Base-by-base conservation (phyloP, 2,797 vertebrate genomes). In the Channa striata region DNA sequence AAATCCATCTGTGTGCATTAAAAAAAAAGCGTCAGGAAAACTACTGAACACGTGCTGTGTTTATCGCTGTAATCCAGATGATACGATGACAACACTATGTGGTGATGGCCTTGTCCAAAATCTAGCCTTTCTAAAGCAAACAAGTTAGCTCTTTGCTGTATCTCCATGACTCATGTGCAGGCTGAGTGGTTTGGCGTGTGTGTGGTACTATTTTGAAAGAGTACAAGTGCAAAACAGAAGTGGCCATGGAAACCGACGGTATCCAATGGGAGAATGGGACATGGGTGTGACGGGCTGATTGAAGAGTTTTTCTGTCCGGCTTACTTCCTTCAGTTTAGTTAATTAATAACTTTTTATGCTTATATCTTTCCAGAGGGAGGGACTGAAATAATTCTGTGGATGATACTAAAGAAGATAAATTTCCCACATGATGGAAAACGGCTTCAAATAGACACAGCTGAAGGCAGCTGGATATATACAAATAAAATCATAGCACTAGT, bases 191-290 rank as follows among this genome's bases (percentile, higher is more conserved):
- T 72, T 69, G 70, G 63, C 64, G n/a, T 85, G 56, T 75, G 65
- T 80, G 77, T 77, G 57, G 36, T 66, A 79, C 72, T 86, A 81
- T 89, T 89, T 89, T 87, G 82, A 82, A 74, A 68, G 67, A 72
- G 83, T 70, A 80, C 19, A 81, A 85, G 71, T 82, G 58, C 83
- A 87, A 87, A 92, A 89, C 88, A 91, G 80, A 77, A 77, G 88
- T 91, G 83, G 33, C 87, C 87, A 89, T 91, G 83, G 88, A 86
- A 91, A 92, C 88, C 58, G 70, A 56, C 54, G 2, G n/a, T 64
- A 62, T 74, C 89, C 91, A 91, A 87, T 84, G 19, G 14, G 42
- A 82, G 68, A 63, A 33, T 1, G 51, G 69, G 50, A 64, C 10
- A 66, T 65, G 86, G 89, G 83, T 78, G 87, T 81, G 85, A 64